Base-by-base conservation (phyloP, 2,113 vertebrate species). In the Propithecus coquereli region DNA sequence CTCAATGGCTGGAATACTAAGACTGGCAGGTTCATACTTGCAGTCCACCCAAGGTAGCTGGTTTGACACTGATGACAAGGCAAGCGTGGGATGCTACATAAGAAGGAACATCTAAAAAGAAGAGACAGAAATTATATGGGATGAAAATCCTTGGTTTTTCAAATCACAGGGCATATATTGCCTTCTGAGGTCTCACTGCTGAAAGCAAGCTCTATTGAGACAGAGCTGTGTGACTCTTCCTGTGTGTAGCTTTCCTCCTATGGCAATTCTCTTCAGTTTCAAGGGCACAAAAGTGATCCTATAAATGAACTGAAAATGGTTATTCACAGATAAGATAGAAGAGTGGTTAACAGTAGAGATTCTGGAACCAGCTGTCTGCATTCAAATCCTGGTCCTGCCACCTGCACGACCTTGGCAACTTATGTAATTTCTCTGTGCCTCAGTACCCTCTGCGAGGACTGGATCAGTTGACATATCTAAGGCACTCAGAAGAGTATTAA, bases 101-200 rank as follows among this genome's bases (percentile, higher is more conserved):
- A 97, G 88, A 90, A 97, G 57, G 71, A 91, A 94, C 84, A 82
- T 95, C 95, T 96, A 77, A 94, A 95, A 88, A 91, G 90, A 94
- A 54, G 70, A 98, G 77, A 77, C 90, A 94, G 74, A 94, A 93
- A 95, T 95, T 94, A 95, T 47, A 95, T 87, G 87, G 93, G 95
- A 81, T 83, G 87, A 90, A 96, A 96, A 97, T 74, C 95, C 82
- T 80, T 95, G 92, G 83, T 68, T 87, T 95, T 93, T 68, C 73
- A 96, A 97, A 94, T 90, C 79, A 91, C 86, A 93, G 90, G 25
- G 81, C 95, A 90, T 68, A 43, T 14, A 80, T 10, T 91, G 45
- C 73, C 91, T 96, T 96, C 89, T 80, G 68, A 95, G 83, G 93
- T 90, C 95, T 89, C 81, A 66, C 4, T 85, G 93, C 86, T 93